Evolutionary conservation across 2,888 invertebrate genomes (phyloP).

Genomic region (Drepana falcataria): DNA sequence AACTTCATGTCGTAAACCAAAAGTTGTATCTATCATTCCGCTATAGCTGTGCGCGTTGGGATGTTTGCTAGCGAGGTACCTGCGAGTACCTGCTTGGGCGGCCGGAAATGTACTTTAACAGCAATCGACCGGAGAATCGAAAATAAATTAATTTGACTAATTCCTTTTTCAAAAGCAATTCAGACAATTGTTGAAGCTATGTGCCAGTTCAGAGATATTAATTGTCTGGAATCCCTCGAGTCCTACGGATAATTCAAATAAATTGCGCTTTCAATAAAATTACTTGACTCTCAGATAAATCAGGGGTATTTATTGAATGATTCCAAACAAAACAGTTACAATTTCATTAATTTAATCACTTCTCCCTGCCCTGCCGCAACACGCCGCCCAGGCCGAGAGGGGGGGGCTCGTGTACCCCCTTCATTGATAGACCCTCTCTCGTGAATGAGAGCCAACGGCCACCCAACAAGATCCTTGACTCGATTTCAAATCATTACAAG

Average conservation of each 20-base stretch:
- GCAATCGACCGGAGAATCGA: too few species aligned
- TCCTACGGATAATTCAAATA: background rate
- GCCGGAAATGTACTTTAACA: too few species aligned
- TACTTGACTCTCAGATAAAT: background rate
- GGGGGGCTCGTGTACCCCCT: constrained; percentile 6
- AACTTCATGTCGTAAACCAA: too few species aligned
- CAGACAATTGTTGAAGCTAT: too few species aligned
- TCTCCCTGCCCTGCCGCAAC: constrained; percentile 32
- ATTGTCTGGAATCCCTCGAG: too few species aligned
- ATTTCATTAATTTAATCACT: constrained; percentile 50
- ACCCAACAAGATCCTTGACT: constrained; percentile 16
- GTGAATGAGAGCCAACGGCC: constrained; percentile 27
- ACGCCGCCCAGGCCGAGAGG: constrained; percentile 15
- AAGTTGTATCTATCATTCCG: too few species aligned
- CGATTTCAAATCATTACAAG: constrained; percentile 4
- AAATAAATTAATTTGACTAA: too few species aligned
- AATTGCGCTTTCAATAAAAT: background rate
- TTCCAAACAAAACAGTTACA: constrained; percentile 38
- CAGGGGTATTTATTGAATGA: background rate
- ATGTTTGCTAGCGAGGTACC: too few species aligned
- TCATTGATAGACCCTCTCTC: constrained; percentile 19
- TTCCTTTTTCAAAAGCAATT: too few species aligned
- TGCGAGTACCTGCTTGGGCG: too few species aligned
- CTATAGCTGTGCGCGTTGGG: too few species aligned
- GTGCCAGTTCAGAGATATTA: too few species aligned